A percentile compares a stretch with the other conserved stretches of the same genome.
Conservation (phyloP, 2,888 invertebrate genomes). For the Trachelus tabidus region DNA sequence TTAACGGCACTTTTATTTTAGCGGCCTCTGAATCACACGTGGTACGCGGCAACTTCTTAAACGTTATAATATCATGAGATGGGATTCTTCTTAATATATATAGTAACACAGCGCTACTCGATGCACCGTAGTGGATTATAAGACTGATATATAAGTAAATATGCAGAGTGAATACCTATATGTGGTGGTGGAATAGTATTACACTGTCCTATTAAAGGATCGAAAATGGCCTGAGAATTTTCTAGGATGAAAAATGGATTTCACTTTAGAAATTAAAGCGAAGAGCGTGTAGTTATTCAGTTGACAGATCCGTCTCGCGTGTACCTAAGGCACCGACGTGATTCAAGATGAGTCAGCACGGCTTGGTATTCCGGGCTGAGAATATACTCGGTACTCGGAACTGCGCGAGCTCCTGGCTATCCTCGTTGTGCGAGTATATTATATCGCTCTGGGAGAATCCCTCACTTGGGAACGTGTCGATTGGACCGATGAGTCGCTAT, state of each 20-base stretch:
- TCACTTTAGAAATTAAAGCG: background rate
- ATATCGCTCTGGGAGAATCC: background rate
- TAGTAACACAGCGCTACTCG: background rate
- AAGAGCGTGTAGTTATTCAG: conserved; percentile 9
- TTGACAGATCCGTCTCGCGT: conserved; percentile 15
- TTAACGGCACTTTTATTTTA: conserved; percentile 15
- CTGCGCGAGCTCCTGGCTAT: background rate
- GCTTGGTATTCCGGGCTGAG: conserved; percentile 31
- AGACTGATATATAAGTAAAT: background rate
- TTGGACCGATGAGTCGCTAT: background rate
- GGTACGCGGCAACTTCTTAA: conserved; percentile 9
- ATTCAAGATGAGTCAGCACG: conserved; percentile 26
- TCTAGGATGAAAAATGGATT: background rate
- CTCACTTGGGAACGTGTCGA: background rate
- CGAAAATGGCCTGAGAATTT: background rate
- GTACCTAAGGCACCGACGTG: conserved; percentile 2
- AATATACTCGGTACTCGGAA: conserved; percentile 24
- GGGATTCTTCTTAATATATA: background rate
- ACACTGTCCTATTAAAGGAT: background rate
- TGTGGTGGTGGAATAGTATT: background rate
- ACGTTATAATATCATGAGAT: conserved; percentile 9
- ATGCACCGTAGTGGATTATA: background rate
- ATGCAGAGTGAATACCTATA: background rate
- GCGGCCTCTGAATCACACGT: conserved; percentile 14
- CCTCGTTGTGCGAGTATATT: conserved; percentile 2